Evolutionary conservation across 1,140 invertebrate species (phyloP).

Genomic region (Telenomus remus): DNA sequence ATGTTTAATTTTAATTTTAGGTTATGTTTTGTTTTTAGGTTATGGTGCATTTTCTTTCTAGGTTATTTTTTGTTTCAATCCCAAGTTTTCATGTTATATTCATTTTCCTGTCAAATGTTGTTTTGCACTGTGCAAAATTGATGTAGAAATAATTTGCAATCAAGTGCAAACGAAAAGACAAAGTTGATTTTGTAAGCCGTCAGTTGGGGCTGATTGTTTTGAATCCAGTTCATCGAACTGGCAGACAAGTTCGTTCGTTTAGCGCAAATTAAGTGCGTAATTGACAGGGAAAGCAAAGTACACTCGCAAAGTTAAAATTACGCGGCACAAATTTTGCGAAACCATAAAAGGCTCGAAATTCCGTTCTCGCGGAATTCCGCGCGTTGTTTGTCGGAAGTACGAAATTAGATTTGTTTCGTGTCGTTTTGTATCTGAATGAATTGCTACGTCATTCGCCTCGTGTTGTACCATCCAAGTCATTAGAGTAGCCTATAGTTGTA

Average conservation of each 20-base stretch:
- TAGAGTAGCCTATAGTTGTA: slow-evolving; percentile 39
- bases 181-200: too few species aligned
- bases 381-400: slow-evolving; percentile 56
- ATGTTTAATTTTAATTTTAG: too few species aligned
- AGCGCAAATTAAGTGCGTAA: neutral
- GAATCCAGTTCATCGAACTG: neutral
- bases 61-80: too few species aligned
- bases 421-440: slow-evolving; percentile 59
- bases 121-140: too few species aligned
- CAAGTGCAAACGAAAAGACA: too few species aligned
- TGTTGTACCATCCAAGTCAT: slow-evolving; percentile 17
- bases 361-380: slow-evolving; percentile 6
- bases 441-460: slow-evolving; percentile 51
- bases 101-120: too few species aligned
- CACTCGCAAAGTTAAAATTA: neutral
- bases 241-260: neutral
- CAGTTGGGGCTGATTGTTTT: neutral
- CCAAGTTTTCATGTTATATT: too few species aligned
- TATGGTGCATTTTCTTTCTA: too few species aligned
- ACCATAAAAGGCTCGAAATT: slow-evolving; percentile 42
- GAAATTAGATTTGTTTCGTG: slow-evolving; percentile 59
- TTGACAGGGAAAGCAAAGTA: slow-evolving; percentile 9
- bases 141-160: too few species aligned
- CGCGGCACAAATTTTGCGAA: neutral
- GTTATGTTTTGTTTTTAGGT: too few species aligned